These are phyloP conservation scores for Melinopterus prodromus DNA, from an alignment of 2,888 invertebrate genomes.

Conservation along the genomic window DNA sequence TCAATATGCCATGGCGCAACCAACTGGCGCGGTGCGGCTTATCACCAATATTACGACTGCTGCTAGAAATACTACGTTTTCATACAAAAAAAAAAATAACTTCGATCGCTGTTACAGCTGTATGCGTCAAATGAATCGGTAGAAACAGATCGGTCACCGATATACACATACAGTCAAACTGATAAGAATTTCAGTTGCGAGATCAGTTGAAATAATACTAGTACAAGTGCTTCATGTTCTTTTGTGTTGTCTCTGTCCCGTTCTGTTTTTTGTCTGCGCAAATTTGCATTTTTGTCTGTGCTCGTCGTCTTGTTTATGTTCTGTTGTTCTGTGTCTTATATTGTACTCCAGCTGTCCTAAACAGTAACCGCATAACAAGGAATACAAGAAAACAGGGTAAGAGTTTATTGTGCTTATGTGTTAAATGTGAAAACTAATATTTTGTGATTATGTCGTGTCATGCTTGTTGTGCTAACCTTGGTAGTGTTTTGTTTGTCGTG, in stretches of 20 bases:
- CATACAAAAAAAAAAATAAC: slow-evolving; percentile 4
- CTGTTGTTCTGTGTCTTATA: neutral
- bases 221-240: neutral
- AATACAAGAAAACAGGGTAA: neutral
- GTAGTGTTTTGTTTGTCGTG: neutral
- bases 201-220: neutral
- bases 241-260: neutral
- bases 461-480: neutral
- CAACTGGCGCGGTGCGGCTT: neutral
- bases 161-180: neutral
- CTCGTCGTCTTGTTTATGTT: neutral
- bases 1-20: neutral
- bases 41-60: neutral
- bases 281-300: neutral
- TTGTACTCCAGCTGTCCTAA: neutral
- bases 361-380: neutral
- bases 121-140: neutral
- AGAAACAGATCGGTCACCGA: neutral
- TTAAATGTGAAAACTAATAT: neutral
- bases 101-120: neutral
- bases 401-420: neutral
- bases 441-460: neutral
- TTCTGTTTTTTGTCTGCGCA: neutral
- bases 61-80: slow-evolving; percentile 4
- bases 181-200: neutral